A percentile compares a stretch with the other conserved stretches of the same genome.
Evolutionary conservation across 2,888 invertebrate species (phyloP).

Genomic region (Fabriciana adippe): DNA sequence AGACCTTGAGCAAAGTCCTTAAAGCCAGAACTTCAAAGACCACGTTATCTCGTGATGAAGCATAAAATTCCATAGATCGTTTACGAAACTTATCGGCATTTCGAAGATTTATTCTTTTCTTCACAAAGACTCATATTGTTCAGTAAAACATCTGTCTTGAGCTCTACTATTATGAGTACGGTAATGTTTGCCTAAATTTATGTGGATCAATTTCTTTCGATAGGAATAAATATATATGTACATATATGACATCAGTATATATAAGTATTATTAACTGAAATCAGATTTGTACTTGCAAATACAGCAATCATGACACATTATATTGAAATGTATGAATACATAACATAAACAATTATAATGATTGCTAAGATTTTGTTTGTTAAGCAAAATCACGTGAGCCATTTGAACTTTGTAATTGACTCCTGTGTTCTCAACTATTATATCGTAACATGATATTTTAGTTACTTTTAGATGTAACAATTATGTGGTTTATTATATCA

Average conservation of each 20-base stretch:
- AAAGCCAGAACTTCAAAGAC: slow-evolving; percentile 21
- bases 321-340: neutral
- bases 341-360: neutral
- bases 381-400: slow-evolving; percentile 8
- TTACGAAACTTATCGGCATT: slow-evolving; percentile 41
- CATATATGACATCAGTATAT: too few species aligned
- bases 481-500: neutral
- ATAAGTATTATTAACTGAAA: too few species aligned
- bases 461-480: neutral
- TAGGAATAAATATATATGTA: neutral
- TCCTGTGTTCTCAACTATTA: slow-evolving; percentile 1
- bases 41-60: slow-evolving; percentile 29
- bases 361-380: slow-evolving; percentile 5
- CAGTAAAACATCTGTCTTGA: slow-evolving; percentile 26
- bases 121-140: slow-evolving; percentile 36
- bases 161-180: slow-evolving; percentile 19
- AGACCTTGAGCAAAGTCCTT: slow-evolving; percentile 24
- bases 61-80: slow-evolving; percentile 35
- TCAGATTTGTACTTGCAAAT: too few species aligned
- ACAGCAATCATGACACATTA: too few species aligned
- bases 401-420: slow-evolving; percentile 29
- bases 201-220: slow-evolving; percentile 4
- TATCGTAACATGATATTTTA: slow-evolving; percentile 1
- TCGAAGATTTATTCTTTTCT: slow-evolving; percentile 40
- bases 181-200: slow-evolving; percentile 16